A percentile compares a stretch with the other conserved stretches of the same genome.
phyloP scores from a whole-genome alignment of 2,113 vertebrate genomes.

The Rhineura floridana region DNA sequence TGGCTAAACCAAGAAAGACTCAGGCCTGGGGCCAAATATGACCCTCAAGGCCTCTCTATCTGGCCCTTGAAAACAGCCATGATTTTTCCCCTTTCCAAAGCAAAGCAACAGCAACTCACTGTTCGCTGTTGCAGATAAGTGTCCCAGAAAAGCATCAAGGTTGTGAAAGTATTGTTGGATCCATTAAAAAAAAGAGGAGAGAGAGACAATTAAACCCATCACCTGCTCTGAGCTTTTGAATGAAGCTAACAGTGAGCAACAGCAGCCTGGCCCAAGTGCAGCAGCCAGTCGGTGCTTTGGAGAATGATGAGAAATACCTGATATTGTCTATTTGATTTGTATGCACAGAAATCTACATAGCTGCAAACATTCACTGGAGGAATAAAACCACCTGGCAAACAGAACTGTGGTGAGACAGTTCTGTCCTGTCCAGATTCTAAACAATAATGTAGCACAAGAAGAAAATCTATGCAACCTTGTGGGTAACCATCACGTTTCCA shows the following conservation, averaged over 20 bases:
- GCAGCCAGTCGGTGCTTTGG: not conserved
- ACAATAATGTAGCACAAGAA: slow-evolving; percentile 19
- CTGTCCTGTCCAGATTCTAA: not conserved
- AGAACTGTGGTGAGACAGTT: not conserved
- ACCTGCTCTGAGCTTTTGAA: not conserved
- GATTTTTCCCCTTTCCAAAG: no score
- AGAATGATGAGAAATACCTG: not conserved
- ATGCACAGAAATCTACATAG: not conserved
- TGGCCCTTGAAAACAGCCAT: no score
- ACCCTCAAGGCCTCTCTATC: no score
- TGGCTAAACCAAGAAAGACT: no score
- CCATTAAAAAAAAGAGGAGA: no score
- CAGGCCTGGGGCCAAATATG: no score
- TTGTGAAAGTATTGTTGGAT: no score
- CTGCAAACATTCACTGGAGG: not conserved
- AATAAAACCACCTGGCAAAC: not conserved
- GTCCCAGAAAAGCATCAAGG: no score
- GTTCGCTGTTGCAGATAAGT: no score
- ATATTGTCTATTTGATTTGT: not conserved
- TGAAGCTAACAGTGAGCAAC: no score
- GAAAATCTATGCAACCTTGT: not conserved
- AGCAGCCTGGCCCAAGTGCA: not conserved
- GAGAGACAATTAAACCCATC: no score
- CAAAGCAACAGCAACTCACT: no score
- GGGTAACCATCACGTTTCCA: slow-evolving; percentile 46